These are phyloP conservation scores for Lathronympha strigana DNA, from an alignment of 2,888 invertebrate genomes.

Conservation along the genomic window DNA sequence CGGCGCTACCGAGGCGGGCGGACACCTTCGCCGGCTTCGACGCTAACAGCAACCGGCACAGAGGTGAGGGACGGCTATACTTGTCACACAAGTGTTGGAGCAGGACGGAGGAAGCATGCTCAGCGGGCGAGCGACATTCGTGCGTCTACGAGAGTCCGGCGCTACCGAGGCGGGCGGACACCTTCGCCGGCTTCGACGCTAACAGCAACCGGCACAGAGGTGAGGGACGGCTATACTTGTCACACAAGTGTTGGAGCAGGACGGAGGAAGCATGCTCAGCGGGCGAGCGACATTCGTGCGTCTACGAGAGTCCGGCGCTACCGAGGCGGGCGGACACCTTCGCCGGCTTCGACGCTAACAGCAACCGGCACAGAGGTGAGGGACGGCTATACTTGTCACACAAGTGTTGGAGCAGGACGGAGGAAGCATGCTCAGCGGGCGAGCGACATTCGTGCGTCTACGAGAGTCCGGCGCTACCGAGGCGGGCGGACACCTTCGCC, in stretches of 20 bases:
- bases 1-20: slow-evolving; percentile 94
- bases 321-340: slow-evolving; percentile 98
- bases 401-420: neutral
- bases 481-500: slow-evolving; percentile 97
- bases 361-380: slow-evolving; percentile 59
- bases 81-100: neutral
- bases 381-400: neutral
- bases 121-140: slow-evolving; percentile 90
- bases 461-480: slow-evolving; percentile 93
- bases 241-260: neutral
- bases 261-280: neutral
- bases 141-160: slow-evolving; percentile 93
- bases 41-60: slow-evolving; percentile 58
- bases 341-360: slow-evolving; percentile 92
- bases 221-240: slow-evolving; percentile 34
- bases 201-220: slow-evolving; percentile 58
- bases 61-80: slow-evolving; percentile 52
- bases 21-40: slow-evolving; percentile 99
- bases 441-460: slow-evolving; percentile 95
- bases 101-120: neutral
- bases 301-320: slow-evolving; percentile 93
- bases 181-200: slow-evolving; percentile 96
- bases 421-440: neutral
- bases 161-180: slow-evolving; percentile 96
- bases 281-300: slow-evolving; percentile 92